Base-by-base conservation (phyloP, 1,140 invertebrate genomes). In the Macrostomum lignano region DNA sequence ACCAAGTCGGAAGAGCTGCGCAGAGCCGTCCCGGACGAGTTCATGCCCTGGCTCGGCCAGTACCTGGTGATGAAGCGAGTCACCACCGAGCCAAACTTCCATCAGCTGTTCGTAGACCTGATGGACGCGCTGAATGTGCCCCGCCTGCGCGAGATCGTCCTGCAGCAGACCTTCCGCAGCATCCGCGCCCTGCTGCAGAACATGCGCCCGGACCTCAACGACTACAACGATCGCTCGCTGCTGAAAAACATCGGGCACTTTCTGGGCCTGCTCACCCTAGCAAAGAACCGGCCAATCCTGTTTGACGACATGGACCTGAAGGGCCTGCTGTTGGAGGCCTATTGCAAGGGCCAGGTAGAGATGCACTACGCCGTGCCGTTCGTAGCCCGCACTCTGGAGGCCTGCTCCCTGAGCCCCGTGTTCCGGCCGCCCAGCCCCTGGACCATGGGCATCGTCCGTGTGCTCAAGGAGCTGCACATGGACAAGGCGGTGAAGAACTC, bases 281-380 rank as follows among this genome's bases (percentile, higher is more conserved):
- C 73, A 20, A 72, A 82, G 39, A 93, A 82, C 57, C 73, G 74
- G 45, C 88, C 91, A 0, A 93, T 98, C 45, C 60, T 91, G 19
- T 67, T 74, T 29, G 59, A 62, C 37, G 52, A 98, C 50, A 68
- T 98, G 31, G 84, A 98, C 55, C 51, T 96, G 19, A 96, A 71
- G 62, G 72, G 74, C 26, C 61, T 98, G 21, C 49, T 98, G n/a
- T 71, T 93, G 11, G 91, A 98, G 62, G 86, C 88, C 2, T 91
- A 86, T 58, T 73, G 84, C 44, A 93, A 91, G 61, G 86, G 86
- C 0, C 74, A 82, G 46, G 78, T 93, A 50, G 86, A 98, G 53
- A 60, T 98, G n/a, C 62, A 96, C 0, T 98, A 93, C 58, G 82
- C 96, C 3, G 81, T 98, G 9, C 91, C 91, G 1, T 98, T 98